phyloP scores from a whole-genome alignment of 2,888 invertebrate genomes.

The Tipula helvola region DNA sequence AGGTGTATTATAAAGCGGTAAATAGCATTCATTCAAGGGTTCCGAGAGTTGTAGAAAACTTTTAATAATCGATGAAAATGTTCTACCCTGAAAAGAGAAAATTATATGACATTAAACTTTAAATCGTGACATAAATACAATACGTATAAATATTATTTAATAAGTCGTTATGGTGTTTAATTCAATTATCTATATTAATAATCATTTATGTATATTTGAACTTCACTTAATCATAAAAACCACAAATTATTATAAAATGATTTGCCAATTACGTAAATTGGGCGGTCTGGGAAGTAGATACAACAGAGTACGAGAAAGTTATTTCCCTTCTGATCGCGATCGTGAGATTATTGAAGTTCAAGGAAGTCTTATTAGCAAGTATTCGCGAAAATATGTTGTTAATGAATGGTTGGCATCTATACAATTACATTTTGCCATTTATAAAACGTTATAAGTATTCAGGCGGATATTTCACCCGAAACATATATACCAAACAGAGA shows the following conservation, averaged over 20 bases:
- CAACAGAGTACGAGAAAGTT: background rate
- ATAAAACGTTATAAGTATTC: background rate
- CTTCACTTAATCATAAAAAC: no score
- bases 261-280: background rate
- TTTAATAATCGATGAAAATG: constrained; percentile 60
- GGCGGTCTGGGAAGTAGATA: background rate
- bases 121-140: background rate
- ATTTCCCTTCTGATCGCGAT: background rate
- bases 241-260: no score
- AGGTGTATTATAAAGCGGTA: constrained; percentile 57
- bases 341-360: background rate
- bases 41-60: constrained; percentile 46
- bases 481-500: background rate
- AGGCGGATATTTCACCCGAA: background rate
- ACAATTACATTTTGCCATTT: background rate
- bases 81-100: constrained; percentile 50
- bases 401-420: background rate
- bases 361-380: background rate
- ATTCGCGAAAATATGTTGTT: background rate
- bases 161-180: background rate
- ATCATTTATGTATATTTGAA: no score
- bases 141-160: background rate
- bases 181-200: background rate
- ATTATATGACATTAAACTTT: constrained; percentile 21
- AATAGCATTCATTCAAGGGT: constrained; percentile 52